phyloP scores from a whole-genome alignment of 1,140 invertebrate genomes.

The Zaprionus ghesquierei region DNA sequence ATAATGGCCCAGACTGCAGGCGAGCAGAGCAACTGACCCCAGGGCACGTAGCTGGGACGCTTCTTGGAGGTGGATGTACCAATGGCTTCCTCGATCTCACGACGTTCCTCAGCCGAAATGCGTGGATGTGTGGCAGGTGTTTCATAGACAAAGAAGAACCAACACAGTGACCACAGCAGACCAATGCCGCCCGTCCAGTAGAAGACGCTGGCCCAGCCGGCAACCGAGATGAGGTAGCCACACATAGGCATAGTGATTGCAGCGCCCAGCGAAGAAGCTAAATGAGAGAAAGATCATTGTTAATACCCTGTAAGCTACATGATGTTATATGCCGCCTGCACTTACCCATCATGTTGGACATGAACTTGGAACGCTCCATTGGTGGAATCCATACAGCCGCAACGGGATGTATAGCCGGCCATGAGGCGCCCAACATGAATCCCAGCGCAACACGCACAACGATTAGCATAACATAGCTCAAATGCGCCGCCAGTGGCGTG shows the following conservation, averaged over 20 bases:
- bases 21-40: slow-evolving; percentile 91
- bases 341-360: slow-evolving; percentile 94
- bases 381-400: slow-evolving; percentile 95
- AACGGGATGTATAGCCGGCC: slow-evolving; percentile 95
- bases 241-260: slow-evolving; percentile 92
- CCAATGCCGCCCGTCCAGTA: slow-evolving; percentile 91
- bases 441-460: slow-evolving; percentile 87
- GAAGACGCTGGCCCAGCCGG: slow-evolving; percentile 93
- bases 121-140: slow-evolving; percentile 93
- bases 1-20: slow-evolving; percentile 96
- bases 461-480: slow-evolving; percentile 86
- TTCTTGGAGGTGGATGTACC: slow-evolving; percentile 84
- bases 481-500: slow-evolving; percentile 89
- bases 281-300: not conserved
- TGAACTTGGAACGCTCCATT: slow-evolving; percentile 93
- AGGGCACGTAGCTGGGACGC: slow-evolving; percentile 89
- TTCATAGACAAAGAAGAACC: slow-evolving; percentile 94
- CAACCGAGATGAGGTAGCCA: slow-evolving; percentile 89
- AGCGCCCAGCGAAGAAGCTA: slow-evolving; percentile 91
- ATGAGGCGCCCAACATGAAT: slow-evolving; percentile 92
- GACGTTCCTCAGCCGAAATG: slow-evolving; percentile 90
- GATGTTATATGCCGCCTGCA: not conserved
- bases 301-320: not conserved
- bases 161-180: slow-evolving; percentile 91
- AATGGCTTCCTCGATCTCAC: slow-evolving; percentile 90